phyloP scores from a whole-genome alignment of 2,797 vertebrate species.

The Sebastes oblongus region DNA sequence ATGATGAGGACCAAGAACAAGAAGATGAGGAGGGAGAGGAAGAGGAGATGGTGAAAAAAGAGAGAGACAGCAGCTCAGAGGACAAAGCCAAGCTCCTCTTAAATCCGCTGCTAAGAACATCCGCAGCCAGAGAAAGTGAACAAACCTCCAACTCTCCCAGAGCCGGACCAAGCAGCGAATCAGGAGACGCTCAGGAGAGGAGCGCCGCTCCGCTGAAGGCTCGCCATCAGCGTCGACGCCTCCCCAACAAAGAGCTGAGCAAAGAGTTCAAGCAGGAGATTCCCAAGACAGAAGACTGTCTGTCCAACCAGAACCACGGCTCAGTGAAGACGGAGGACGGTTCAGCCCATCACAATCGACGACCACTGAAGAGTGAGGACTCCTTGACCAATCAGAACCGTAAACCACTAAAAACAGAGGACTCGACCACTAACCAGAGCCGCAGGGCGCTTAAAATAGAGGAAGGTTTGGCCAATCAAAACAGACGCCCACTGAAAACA shows the following conservation, averaged over 20 bases:
- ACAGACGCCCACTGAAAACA: constrained; percentile 77
- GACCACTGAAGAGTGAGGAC: constrained; percentile 88
- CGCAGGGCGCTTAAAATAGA: constrained; percentile 87
- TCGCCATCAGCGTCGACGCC: constrained; percentile 84
- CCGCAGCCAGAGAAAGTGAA: constrained; percentile 82
- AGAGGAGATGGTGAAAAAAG: constrained; percentile 42
- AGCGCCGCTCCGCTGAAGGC: constrained; percentile 80
- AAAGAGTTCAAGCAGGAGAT: constrained; percentile 92
- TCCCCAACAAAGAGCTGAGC: constrained; percentile 89
- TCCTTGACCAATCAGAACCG: constrained; percentile 85
- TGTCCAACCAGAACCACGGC: constrained; percentile 80
- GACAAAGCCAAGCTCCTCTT: constrained; percentile 61
- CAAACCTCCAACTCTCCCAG: constrained; percentile 87
- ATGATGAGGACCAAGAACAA: constrained; percentile 56
- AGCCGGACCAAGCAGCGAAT: constrained; percentile 88
- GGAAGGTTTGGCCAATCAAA: constrained; percentile 83
- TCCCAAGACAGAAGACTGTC: constrained; percentile 87
- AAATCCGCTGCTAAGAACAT: constrained; percentile 78
- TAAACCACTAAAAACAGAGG: constrained; percentile 89
- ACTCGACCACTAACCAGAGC: constrained; percentile 83
- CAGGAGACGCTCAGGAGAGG: constrained; percentile 83
- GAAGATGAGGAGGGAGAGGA: constrained; percentile 55
- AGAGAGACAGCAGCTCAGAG: constrained; percentile 44
- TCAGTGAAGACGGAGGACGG: constrained; percentile 86
- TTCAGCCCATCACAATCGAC: constrained; percentile 80